Conservation (phyloP, 2,113 vertebrate genomes). For the Xenopus borealis region DNA sequence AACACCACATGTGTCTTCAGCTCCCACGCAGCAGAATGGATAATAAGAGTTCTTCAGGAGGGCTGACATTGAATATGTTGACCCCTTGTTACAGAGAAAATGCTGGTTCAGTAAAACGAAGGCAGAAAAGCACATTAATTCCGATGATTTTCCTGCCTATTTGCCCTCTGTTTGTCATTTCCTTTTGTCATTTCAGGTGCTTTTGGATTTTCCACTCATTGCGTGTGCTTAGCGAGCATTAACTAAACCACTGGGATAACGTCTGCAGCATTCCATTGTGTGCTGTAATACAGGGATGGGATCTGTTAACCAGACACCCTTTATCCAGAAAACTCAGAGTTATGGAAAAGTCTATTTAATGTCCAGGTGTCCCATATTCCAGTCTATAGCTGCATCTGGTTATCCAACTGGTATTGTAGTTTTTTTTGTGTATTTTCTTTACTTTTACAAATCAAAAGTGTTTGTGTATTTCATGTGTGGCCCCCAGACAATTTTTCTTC, state of each 20-base stretch:
- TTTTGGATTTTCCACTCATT: background rate
- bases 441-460: too few relatives aligned
- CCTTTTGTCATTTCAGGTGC: slow-evolving; percentile 33
- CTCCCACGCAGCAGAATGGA: background rate
- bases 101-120: slow-evolving; percentile 22
- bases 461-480: too few relatives aligned
- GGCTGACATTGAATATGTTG: background rate
- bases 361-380: too few relatives aligned
- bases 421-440: too few relatives aligned
- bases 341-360: too few relatives aligned
- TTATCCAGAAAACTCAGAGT: too few relatives aligned
- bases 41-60: background rate
- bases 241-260: background rate
- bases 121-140: slow-evolving; percentile 14
- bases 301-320: too few relatives aligned
- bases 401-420: too few relatives aligned
- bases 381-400: too few relatives aligned
- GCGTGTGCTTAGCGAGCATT: slow-evolving; percentile 9
- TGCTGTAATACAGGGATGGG: too few relatives aligned
- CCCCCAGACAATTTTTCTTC: too few relatives aligned
- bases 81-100: slow-evolving; percentile 3
- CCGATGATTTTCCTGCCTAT: slow-evolving; percentile 17
- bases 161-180: background rate
- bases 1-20: background rate
- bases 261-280: too few relatives aligned